phyloP scores from a whole-genome alignment of 2,113 vertebrate species.

The Tyrannus savana region DNA sequence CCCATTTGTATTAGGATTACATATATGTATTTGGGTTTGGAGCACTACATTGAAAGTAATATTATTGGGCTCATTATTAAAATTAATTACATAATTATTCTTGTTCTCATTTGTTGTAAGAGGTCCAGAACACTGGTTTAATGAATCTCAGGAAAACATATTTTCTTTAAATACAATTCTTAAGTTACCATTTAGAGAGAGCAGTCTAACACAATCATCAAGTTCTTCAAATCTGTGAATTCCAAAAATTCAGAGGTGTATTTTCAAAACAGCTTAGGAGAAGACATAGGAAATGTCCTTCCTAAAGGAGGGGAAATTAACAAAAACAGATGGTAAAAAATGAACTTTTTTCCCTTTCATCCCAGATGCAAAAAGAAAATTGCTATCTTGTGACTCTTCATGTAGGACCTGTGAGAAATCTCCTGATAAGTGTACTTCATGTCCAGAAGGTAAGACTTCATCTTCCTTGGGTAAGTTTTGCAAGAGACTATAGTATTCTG shows the following conservation, averaged over 20 bases:
- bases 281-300: not conserved
- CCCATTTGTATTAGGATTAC: not conserved
- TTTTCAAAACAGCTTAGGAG: not conserved
- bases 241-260: not conserved
- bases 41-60: not conserved
- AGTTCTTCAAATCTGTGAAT: not conserved
- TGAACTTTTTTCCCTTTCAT: not conserved
- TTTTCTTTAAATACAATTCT: not conserved
- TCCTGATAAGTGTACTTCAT: conserved; percentile 77
- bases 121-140: not conserved
- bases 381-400: conserved; percentile 72
- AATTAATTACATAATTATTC: not conserved
- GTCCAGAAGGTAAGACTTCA: conserved; percentile 76
- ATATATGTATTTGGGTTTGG: not conserved
- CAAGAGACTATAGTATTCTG: not conserved
- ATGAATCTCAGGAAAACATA: not conserved
- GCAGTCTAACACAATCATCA: not conserved
- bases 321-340: not conserved
- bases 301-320: not conserved
- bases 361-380: conserved; percentile 25
- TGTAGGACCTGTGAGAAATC: conserved; percentile 81
- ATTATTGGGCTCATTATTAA: not conserved
- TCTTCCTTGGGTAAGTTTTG: not conserved
- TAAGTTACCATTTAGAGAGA: not conserved
- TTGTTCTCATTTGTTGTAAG: not conserved